A percentile compares a stretch with the other conserved stretches of the same genome.
These are phyloP conservation scores for Orchestes rusci DNA, from an alignment of 2,888 invertebrate species.

Conservation along the genomic window DNA sequence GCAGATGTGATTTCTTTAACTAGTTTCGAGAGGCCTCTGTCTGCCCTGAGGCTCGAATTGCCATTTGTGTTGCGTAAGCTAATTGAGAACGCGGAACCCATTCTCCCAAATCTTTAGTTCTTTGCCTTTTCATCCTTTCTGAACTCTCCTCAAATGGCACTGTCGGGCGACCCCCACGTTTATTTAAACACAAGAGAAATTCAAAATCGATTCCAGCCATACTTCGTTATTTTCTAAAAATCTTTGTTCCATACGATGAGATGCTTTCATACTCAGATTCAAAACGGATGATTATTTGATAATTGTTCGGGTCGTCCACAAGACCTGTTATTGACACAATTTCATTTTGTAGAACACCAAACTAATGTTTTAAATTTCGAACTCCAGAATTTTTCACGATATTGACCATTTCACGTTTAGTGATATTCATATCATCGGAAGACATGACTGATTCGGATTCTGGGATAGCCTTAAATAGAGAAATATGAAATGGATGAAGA, in stretches of 20 bases:
- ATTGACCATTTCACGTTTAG: not conserved
- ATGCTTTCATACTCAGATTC: conserved; percentile 1
- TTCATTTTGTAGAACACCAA: not conserved
- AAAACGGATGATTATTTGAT: not conserved
- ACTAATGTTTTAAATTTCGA: not conserved
- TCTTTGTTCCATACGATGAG: conserved; percentile 3
- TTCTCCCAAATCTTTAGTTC: not conserved
- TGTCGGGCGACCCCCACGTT: conserved; percentile 2
- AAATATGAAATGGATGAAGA: too few species aligned
- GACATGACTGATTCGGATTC: not conserved
- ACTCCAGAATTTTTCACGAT: not conserved
- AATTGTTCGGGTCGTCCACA: not conserved
- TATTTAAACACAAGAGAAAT: too few species aligned
- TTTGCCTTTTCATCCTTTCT: conserved; percentile 3
- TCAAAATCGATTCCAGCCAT: too few species aligned
- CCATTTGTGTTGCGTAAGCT: conserved; percentile 1
- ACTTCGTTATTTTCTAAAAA: conserved; percentile 4
- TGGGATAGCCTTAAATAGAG: too few species aligned
- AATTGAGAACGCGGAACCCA: conserved; percentile 2
- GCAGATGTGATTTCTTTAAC: conserved; percentile 3
- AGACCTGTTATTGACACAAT: not conserved
- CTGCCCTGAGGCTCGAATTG: not conserved
- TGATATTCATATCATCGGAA: not conserved
- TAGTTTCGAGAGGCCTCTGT: conserved; percentile 1
- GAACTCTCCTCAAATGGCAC: not conserved